Conservation (phyloP, 2,888 invertebrate genomes). For the Apodemia zela region DNA sequence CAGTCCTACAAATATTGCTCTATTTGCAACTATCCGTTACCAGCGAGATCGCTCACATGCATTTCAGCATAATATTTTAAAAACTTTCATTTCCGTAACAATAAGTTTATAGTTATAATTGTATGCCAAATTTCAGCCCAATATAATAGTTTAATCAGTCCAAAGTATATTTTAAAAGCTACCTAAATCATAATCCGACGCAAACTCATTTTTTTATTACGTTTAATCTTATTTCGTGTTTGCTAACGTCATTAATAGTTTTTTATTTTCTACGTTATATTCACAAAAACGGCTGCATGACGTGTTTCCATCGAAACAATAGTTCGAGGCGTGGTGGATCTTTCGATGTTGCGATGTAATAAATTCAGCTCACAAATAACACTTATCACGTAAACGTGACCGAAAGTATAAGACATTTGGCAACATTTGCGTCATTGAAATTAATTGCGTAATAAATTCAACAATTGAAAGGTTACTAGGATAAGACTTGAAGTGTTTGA, state of each 20-base stretch:
- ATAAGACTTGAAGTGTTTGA: not conserved
- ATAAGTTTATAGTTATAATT: too few species aligned
- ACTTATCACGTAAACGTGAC: slow-evolving; percentile 1
- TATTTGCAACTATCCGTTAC: too few species aligned
- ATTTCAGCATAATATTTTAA: too few species aligned
- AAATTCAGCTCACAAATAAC: slow-evolving; percentile 2
- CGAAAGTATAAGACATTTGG: not conserved
- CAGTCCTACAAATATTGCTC: too few species aligned
- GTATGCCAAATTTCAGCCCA: too few species aligned
- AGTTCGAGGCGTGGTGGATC: not conserved
- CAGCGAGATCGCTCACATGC: too few species aligned
- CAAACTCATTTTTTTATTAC: too few species aligned
- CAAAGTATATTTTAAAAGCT: too few species aligned
- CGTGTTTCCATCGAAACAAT: not conserved
- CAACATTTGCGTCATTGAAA: slow-evolving; percentile 1
- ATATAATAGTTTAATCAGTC: too few species aligned
- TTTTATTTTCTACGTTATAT: not conserved
- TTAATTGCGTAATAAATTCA: slow-evolving; percentile 1
- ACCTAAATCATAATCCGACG: too few species aligned
- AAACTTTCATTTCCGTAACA: too few species aligned
- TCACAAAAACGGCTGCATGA: not conserved
- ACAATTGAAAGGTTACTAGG: not conserved
- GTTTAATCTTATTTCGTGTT: too few species aligned
- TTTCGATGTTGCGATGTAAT: not conserved
- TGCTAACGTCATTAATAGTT: not conserved